Base-by-base conservation (phyloP, 2,888 invertebrate genomes). In the Liodrosophila aerea region DNA sequence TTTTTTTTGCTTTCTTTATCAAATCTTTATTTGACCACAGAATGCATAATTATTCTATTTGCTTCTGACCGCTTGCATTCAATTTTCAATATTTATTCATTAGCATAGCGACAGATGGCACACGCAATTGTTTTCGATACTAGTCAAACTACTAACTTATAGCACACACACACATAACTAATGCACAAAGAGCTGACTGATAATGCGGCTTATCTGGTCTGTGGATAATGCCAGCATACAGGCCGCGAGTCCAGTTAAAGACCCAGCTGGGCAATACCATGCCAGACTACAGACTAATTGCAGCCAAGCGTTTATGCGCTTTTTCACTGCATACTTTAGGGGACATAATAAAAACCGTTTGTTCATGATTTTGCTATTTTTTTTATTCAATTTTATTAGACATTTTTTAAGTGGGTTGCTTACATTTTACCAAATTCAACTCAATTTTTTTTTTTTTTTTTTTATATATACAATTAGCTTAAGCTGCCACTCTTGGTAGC, bases 181-280 rank as follows among this genome's bases (percentile, higher is more conserved):
- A 45, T 37, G n/a, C n/a, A 30, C 31, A 50, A 45, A 45, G 50
- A 31, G n/a, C 30, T 61, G 47, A 13, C 16, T 63, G 76, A 74
- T 73, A 81, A 77, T 81, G 69, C 70, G 56, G 78, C 72, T 85
- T 83, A 85, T 81, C 85, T 56, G 54, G 39, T 60, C 49, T 61
- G 65, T 63, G 76, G 71, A 69, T 76, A 73, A 71, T 61, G 66
- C 64, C 69, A 64, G 73, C 78, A 74, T 65, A 62, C 61, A 50
- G 49, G 18, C 51, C 69, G 36, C 18, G 29, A 12, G 15, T n/a
- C 41, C n/a, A 51, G 39, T n/a, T n/a, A n/a, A n/a, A n/a, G n/a
- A n/a, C n/a, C n/a, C n/a, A n/a, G n/a, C n/a, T n/a, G n/a, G n/a
- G n/a, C n/a, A n/a, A 7, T 36, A 37, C 36, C 36, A 13, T 15